Base-by-base conservation (phyloP, 2,797 vertebrate species). In the Brotula barbata region DNA sequence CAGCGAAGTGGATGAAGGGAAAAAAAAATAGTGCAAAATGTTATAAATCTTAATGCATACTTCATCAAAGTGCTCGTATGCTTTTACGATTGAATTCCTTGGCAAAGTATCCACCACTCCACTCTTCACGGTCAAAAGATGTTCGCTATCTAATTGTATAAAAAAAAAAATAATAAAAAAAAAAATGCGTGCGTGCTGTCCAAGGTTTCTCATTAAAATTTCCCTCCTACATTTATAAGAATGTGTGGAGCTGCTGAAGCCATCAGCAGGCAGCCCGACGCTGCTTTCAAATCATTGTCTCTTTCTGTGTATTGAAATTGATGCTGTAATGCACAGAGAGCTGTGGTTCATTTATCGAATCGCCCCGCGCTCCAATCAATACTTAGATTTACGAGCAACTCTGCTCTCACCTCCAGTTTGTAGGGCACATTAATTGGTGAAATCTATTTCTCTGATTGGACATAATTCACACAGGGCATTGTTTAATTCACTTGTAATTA, bases 401-500 rank as follows among this genome's bases (percentile, higher is more conserved):
- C 71, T 71, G 60, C 58, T 25, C 41, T 76, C 67, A 80, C 71
- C 82, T 80, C 63, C 42, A 76, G 60, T 70, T 80, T 84, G 71
- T 71, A 88, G 80, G 76, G 58, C 71, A 73, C 74, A 78, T 75
- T 86, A 89, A 90, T 90, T 90, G 78, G 76, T 71, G 68, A 87
- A 87, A 89, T 90, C 80, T 81, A 85, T 85, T 85, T 63, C 68
- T 82, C 78, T 89, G 86, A 88, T 90, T 84, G 85, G 84, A 83
- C 73, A 85, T 89, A 78, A 83, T 86, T 87, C 81, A 88, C 82
- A 81, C 37, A 75, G 82, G 83, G 64, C 67, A 80, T 73, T 85
- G 84, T 85, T 86, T 88, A 85, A 88, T 89, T 89, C 83, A 77
- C 73, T 84, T 71, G 83, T 88, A 90, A 90, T 91, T 90, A 88